Conservation (phyloP, 2,888 invertebrate species). For the Oligia strigilis region DNA sequence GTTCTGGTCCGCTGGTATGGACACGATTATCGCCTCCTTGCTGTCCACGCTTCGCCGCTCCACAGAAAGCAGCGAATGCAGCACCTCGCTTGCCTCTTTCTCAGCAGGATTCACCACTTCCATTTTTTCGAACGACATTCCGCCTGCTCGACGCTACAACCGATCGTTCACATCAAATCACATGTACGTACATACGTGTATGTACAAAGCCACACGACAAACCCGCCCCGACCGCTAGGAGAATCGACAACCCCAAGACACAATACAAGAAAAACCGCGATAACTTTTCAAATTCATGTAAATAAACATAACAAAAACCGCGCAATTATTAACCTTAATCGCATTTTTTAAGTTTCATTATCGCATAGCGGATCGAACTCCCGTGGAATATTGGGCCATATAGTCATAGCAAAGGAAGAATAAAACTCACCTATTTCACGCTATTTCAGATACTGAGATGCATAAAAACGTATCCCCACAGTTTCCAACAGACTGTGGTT, state of each 20-base stretch:
- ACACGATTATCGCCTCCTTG: conserved; percentile 89
- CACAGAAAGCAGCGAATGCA: conserved; percentile 92
- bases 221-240: conserved; percentile 83
- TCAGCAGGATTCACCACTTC: conserved; percentile 92
- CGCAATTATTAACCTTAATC: conserved; percentile 91
- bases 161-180: conserved; percentile 87
- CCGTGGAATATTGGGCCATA: conserved; percentile 91
- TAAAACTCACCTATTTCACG: conserved; percentile 89
- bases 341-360: conserved; percentile 91
- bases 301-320: conserved; percentile 91
- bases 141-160: conserved; percentile 84
- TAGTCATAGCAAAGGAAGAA: conserved; percentile 89
- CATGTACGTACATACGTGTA: conserved; percentile 89
- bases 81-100: conserved; percentile 93
- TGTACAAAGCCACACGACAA: conserved; percentile 84
- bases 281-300: conserved; percentile 91
- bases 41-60: conserved; percentile 92
- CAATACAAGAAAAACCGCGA: conserved; percentile 87
- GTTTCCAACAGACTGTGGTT: conserved; percentile 78
- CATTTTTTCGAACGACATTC: conserved; percentile 90
- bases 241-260: conserved; percentile 78
- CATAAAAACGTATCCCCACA: conserved; percentile 79
- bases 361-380: conserved; percentile 91
- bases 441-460: conserved; percentile 76
- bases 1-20: conserved; percentile 86